Evolutionary conservation across 2,888 invertebrate genomes (phyloP), one percentile per base, ranked within the genome.

Genomic region (Cerceris ruficornis): DNA sequence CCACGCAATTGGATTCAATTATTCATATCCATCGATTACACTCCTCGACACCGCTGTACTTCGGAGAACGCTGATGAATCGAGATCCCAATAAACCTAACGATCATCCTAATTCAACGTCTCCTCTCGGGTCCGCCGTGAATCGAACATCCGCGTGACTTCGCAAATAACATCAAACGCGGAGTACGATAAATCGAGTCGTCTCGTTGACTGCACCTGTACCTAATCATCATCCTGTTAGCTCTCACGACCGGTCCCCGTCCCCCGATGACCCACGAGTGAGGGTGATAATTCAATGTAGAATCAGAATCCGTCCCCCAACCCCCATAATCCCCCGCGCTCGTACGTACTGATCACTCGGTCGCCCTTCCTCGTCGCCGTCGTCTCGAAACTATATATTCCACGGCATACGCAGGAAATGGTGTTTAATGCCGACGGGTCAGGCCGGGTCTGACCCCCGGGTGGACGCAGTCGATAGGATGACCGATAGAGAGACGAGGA

Each of bases 351-450:
- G 69, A 66, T 73, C 82, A 41, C 49, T 75, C 28, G 41, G 49
- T 73, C 69, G 58, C 41, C 65, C 62, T 52, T 52, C 76, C 74
- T 52, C 66, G 62, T 61, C 55, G 64, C 64, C 64, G 68, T 68
- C 60, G 72, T 82, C 80, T 74, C 76, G 75, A 77, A 86, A 75
- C 78, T 76, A 76, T 79, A 81, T 69, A 71, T 85, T 68, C 75
- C 76, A 82, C 80, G 81, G 78, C 77, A 81, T 83, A 83, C 80
- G 86, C 90, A 89, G 89, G 89, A 89, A 89, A 86, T 89, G 82
- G 84, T 87, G 86, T 89, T 90, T 90, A 89, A 88, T 83, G 86
- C 55, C 60, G 79, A 68, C 81, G 76, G 75, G 78, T 80, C 83
- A 77, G 79, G 73, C 77, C 80, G 76, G 82, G 83, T 80, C 82